Conservation (phyloP, 2,113 vertebrate genomes). For the Notechis scutatus region DNA sequence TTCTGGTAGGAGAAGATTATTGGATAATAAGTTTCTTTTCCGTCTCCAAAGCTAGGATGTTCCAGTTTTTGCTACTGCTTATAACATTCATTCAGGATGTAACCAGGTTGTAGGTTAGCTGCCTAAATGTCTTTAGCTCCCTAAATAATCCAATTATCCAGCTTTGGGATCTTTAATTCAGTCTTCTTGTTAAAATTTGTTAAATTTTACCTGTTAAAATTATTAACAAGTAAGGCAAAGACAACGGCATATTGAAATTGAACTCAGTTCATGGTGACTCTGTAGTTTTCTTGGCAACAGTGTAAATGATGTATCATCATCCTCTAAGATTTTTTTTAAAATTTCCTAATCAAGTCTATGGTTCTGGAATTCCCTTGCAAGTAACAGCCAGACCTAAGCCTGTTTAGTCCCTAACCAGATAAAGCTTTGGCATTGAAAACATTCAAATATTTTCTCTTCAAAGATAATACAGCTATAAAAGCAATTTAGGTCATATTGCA, state of each 20-base stretch:
- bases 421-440: not conserved
- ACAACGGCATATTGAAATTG: not conserved
- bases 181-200: too few relatives aligned
- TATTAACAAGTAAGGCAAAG: not conserved
- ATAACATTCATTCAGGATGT: not conserved
- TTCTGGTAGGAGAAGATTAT: not conserved
- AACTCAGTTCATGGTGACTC: not conserved
- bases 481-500: not conserved
- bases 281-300: not conserved
- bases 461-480: not conserved
- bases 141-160: not conserved
- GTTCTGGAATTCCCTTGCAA: not conserved
- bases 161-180: not conserved
- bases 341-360: not conserved
- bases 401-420: not conserved
- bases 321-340: not conserved
- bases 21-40: not conserved
- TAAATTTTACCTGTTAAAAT: not conserved
- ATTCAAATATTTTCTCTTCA: conserved; percentile 20
- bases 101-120: too few relatives aligned
- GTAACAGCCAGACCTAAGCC: not conserved
- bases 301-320: not conserved
- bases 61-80: not conserved
- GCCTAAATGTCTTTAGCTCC: not conserved
- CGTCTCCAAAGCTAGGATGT: not conserved